Conservation (phyloP, 1,140 invertebrate species). For the Aphelenchoides avenae region DNA sequence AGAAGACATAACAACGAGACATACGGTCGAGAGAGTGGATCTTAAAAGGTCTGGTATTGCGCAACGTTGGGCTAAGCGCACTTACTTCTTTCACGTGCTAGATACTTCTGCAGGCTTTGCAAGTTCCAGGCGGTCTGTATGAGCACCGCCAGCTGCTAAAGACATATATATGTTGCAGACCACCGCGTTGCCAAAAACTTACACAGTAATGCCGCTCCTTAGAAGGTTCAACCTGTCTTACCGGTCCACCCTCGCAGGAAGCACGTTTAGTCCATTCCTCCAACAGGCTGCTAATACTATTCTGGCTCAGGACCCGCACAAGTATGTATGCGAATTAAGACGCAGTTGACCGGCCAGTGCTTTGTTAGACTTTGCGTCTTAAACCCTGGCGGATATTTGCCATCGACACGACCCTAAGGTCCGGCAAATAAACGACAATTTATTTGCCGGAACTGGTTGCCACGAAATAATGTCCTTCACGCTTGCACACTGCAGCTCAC, state of each 20-base stretch:
- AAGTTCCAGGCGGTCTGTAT: slow-evolving; percentile 13
- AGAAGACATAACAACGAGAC: slow-evolving; percentile 6
- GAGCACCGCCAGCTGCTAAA: slow-evolving; percentile 1
- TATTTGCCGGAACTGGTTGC: too few relatives aligned
- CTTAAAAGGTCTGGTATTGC: slow-evolving; percentile 4
- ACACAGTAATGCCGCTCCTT: not conserved
- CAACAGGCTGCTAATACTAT: not conserved
- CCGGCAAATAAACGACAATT: too few relatives aligned
- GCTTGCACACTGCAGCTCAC: too few relatives aligned
- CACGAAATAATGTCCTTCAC: too few relatives aligned
- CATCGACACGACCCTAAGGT: too few relatives aligned
- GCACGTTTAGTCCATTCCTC: slow-evolving; percentile 11
- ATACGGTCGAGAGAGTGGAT: slow-evolving; percentile 5
- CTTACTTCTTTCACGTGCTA: not conserved
- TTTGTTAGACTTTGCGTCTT: not conserved
- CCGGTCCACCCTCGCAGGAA: slow-evolving; percentile 30
- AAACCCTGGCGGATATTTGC: not conserved
- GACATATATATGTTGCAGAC: not conserved
- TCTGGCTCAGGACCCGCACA: not conserved
- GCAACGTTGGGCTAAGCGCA: not conserved
- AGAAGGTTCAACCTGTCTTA: slow-evolving; percentile 13
- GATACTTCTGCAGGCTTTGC: slow-evolving; percentile 10
- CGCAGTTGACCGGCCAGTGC: not conserved
- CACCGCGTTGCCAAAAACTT: not conserved
- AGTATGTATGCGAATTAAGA: not conserved